phyloP scores from a whole-genome alignment of 2,113 vertebrate genomes.

The Perca fluviatilis region DNA sequence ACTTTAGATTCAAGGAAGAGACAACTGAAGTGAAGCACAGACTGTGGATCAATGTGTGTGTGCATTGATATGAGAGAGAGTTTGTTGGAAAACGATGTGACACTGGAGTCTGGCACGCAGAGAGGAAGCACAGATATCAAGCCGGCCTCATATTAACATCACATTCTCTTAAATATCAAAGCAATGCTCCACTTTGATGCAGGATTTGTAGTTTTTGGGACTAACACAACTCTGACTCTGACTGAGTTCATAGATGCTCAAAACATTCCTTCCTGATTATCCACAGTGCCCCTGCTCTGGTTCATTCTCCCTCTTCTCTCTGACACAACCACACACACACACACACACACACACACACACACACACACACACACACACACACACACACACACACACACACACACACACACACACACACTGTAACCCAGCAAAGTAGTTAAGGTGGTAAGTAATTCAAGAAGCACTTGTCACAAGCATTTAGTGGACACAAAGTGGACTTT shows the following conservation, averaged over 20 bases:
- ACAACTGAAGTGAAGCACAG: background rate
- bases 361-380: slow-evolving; percentile 12
- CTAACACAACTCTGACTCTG: background rate
- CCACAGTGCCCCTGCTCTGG: background rate
- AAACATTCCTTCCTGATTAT: slow-evolving; percentile 1
- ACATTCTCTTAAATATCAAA: slow-evolving; percentile 34
- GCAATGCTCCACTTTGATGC: slow-evolving; percentile 33
- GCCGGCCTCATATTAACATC: slow-evolving; percentile 3
- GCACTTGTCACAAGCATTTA: slow-evolving; percentile 65
- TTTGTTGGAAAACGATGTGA: slow-evolving; percentile 34
- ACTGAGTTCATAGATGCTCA: slow-evolving; percentile 7
- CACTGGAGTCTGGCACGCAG: slow-evolving; percentile 17
- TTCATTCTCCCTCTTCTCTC: slow-evolving; percentile 7
- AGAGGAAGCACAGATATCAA: slow-evolving; percentile 38
- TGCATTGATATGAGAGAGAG: slow-evolving; percentile 3
- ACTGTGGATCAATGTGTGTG: background rate
- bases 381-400: slow-evolving; percentile 1
- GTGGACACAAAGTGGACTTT: slow-evolving; percentile 22
- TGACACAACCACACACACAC: background rate
- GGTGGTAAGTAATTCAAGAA: slow-evolving; percentile 25
- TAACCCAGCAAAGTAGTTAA: slow-evolving; percentile 47
- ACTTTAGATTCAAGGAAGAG: slow-evolving; percentile 24
- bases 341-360: background rate
- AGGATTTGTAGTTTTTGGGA: slow-evolving; percentile 26
- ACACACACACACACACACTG: slow-evolving; percentile 14